These are phyloP conservation scores for Cynopterus sphinx DNA, from an alignment of 2,797 vertebrate species.

Conservation along the genomic window DNA sequence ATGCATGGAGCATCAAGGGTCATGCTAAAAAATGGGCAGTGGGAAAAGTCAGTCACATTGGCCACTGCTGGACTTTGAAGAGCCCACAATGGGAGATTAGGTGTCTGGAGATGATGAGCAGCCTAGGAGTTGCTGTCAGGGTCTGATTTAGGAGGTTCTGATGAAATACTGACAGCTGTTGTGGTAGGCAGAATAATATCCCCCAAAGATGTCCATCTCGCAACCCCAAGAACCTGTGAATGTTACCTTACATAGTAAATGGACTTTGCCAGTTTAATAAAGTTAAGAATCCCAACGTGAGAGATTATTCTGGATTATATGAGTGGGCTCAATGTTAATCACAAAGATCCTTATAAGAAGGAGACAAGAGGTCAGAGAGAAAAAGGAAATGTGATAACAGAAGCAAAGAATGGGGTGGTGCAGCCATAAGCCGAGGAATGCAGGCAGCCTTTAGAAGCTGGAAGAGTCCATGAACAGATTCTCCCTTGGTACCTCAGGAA, in stretches of 20 bases:
- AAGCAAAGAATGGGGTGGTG: background rate
- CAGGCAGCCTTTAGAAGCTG: background rate
- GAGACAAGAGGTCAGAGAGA: background rate
- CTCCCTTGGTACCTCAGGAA: background rate
- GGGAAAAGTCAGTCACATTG: background rate
- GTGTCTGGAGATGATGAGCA: background rate
- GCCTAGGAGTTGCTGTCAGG: background rate
- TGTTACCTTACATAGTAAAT: background rate
- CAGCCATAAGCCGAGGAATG: background rate
- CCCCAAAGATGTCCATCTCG: background rate
- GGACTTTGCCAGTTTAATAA: background rate
- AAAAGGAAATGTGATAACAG: background rate
- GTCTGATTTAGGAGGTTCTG: background rate
- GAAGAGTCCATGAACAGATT: background rate
- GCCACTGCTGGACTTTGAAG: background rate
- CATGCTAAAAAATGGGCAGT: background rate
- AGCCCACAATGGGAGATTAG: background rate
- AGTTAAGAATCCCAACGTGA: background rate
- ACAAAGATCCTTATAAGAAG: background rate
- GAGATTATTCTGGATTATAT: background rate
- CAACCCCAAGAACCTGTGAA: background rate
- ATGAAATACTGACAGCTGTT: background rate
- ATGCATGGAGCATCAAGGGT: rapidly evolving
- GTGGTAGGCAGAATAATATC: background rate
- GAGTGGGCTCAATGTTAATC: background rate